Base-by-base conservation (phyloP, 2,888 invertebrate genomes). In the Mythimna pallens region DNA sequence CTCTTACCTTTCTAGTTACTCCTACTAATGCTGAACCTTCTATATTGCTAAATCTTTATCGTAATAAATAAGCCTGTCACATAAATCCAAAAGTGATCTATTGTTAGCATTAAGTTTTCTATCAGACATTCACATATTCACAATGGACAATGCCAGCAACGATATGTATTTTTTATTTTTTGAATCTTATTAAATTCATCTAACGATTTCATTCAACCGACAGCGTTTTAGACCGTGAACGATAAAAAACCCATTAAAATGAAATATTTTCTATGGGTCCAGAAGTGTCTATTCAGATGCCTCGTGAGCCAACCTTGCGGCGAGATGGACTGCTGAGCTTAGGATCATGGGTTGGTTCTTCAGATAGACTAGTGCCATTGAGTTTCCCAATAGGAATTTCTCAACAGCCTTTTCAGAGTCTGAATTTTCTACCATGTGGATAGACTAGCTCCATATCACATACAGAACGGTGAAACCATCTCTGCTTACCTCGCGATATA, bases 161-260 rank as follows among this genome's bases (percentile, higher is more conserved):
- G 63, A 17, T 47, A 25, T 30, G 1, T 50, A 40, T 78, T n/a
- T n/a, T 52, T 50, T 3, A 2, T 47, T 52, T 52, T 72, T 70
- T 25, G 40, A 72, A 61, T 54, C 58, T 59, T 79, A 59, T 59
- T 73, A 55, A 40, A 54, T 64, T 50, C 14, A 20, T 36, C 43
- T 75, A 77, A 80, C 65, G 52, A 55, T 55, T 17, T 20, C 43
- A 34, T 65, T 65, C 55, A 43, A 25, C 25, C 30, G 40, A 34
- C n/a, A 61, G 12, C 30, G 14, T n/a, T 55, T 43, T 1, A 65
- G 76, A 81, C 80, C 0, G 17, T 55, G 14, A 52, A 75, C 30
- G 57, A 75, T 77, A 80, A 73, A 80, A 63, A 64, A 3, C 30
- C 9, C 58, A 64, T 65, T 62, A 54, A 4, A 80, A 74, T 80